These are phyloP conservation scores for Orius laevigatus DNA, from an alignment of 1,140 invertebrate species.

Conservation along the genomic window DNA sequence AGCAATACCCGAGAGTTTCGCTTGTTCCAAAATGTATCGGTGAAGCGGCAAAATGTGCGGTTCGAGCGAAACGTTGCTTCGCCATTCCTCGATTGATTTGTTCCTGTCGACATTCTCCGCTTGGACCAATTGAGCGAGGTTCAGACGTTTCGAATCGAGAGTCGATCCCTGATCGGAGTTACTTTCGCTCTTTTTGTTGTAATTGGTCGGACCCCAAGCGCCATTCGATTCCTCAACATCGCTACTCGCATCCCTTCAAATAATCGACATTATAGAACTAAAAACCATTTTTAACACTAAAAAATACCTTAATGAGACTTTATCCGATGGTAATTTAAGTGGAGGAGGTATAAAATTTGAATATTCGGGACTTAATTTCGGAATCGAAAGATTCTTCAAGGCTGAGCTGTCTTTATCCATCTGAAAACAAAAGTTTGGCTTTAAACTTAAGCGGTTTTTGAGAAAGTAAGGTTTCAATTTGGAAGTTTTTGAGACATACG, in stretches of 20 bases:
- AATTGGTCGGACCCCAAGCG: conserved; percentile 10
- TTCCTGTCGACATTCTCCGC: not conserved
- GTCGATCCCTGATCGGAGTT: conserved; percentile 9
- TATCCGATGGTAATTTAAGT: conserved; percentile 12
- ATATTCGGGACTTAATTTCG: conserved; percentile 22
- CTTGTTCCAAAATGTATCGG: conserved; percentile 76
- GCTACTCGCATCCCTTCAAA: conserved; percentile 14
- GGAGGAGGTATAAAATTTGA: conserved; percentile 21
- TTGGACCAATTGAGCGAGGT: conserved; percentile 2
- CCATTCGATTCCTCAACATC: conserved; percentile 16
- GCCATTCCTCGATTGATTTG: conserved; percentile 8
- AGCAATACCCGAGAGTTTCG: conserved; percentile 45
- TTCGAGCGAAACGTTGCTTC: conserved; percentile 24
- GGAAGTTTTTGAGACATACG: not conserved
- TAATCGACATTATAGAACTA: no score
- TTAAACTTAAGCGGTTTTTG: no score
- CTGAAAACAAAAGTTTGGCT: conserved; percentile 6
- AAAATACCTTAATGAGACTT: conserved; percentile 3
- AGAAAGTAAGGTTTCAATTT: no score
- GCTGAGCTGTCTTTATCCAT: conserved; percentile 14
- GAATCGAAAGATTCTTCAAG: conserved; percentile 8
- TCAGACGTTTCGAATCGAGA: conserved; percentile 4
- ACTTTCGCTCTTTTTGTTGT: conserved; percentile 9
- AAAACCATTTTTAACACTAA: no score
- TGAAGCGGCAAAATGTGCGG: conserved; percentile 65